Conservation (phyloP, 2,888 invertebrate species). For the Lycaena phlaeas region DNA sequence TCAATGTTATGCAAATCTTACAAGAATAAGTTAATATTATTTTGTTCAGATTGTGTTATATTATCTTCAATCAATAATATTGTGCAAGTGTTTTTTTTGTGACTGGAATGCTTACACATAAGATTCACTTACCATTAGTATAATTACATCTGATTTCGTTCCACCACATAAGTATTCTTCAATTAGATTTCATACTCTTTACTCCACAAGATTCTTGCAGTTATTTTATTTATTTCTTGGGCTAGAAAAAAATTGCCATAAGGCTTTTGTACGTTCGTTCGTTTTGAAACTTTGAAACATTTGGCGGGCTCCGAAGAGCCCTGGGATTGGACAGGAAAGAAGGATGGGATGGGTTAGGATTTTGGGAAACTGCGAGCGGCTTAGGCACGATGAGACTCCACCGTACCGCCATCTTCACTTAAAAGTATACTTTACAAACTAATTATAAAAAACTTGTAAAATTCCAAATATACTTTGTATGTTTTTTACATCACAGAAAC, state of each 20-base stretch:
- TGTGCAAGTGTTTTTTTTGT: too few species aligned
- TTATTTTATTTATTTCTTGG: slow-evolving; percentile 8
- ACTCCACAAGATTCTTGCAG: too few species aligned
- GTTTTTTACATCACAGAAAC: slow-evolving; percentile 71
- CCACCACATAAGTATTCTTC: too few species aligned
- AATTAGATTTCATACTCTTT: too few species aligned
- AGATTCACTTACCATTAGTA: too few species aligned
- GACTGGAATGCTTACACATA: too few species aligned
- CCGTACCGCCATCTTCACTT: slow-evolving; percentile 56
- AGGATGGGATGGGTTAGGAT: slow-evolving; percentile 24
- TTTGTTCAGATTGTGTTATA: too few species aligned
- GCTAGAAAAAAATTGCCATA: slow-evolving; percentile 17
- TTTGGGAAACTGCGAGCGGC: slow-evolving; percentile 47
- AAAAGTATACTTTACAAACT: slow-evolving; percentile 67
- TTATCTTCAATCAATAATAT: too few species aligned
- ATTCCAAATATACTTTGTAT: slow-evolving; percentile 66
- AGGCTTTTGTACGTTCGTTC: slow-evolving; percentile 14
- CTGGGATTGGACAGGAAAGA: slow-evolving; percentile 32
- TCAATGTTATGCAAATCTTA: too few species aligned
- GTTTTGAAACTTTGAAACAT: slow-evolving; percentile 23
- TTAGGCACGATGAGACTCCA: slow-evolving; percentile 32
- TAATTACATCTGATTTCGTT: too few species aligned
- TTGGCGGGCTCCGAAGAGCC: slow-evolving; percentile 28
- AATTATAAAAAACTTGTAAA: slow-evolving; percentile 73
- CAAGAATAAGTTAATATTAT: too few species aligned